phyloP scores from a whole-genome alignment of 2,113 vertebrate species.

The Heliornis fulica region DNA sequence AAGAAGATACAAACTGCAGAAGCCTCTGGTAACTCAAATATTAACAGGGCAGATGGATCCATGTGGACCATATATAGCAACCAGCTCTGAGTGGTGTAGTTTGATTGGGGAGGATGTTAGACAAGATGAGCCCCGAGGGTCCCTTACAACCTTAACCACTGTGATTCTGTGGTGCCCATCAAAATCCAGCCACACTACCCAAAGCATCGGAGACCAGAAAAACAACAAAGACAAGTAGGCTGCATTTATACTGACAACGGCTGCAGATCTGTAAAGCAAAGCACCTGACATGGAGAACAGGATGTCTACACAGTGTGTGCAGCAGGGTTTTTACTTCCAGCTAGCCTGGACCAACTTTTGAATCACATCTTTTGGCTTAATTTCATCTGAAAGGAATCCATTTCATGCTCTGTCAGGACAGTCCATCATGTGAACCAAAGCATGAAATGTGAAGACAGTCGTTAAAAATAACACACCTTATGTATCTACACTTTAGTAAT shows the following conservation, averaged over 20 bases:
- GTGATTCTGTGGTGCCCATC: no score
- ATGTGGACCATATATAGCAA: not conserved
- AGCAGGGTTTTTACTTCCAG: not conserved
- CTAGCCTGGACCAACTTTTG: not conserved
- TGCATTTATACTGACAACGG: not conserved
- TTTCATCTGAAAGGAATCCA: not conserved
- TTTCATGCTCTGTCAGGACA: not conserved
- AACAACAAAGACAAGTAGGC: not conserved
- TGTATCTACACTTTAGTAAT: not conserved
- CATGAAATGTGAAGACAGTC: not conserved
- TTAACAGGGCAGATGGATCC: not conserved
- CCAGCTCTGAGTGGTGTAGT: not conserved
- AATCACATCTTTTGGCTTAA: not conserved
- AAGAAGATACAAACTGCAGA: not conserved
- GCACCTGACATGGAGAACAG: not conserved
- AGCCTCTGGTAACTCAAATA: not conserved
- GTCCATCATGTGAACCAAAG: not conserved
- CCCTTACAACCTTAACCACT: not conserved
- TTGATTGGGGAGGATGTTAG: not conserved
- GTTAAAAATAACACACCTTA: not conserved
- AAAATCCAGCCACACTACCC: not conserved
- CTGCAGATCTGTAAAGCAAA: not conserved
- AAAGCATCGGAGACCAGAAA: not conserved
- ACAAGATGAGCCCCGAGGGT: not conserved
- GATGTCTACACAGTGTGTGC: not conserved